Evolutionary conservation across 2,888 invertebrate genomes (phyloP).

Genomic region (Tiliacea citrago): DNA sequence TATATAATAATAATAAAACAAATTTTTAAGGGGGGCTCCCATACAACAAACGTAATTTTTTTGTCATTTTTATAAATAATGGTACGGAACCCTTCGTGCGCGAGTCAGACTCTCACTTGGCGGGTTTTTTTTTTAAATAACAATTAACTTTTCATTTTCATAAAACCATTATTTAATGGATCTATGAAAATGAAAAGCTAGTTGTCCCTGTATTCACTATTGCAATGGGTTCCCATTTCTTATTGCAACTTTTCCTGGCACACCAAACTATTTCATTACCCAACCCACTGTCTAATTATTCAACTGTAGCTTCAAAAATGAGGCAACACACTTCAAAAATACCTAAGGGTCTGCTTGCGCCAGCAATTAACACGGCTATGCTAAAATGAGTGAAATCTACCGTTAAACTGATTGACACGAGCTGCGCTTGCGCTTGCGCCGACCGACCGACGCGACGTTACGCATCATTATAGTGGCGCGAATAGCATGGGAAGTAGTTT

Average conservation of each 20-base stretch:
- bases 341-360: slow-evolving; percentile 63
- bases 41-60: too few species aligned
- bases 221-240: neutral
- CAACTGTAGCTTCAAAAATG: slow-evolving; percentile 32
- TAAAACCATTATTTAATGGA: too few species aligned
- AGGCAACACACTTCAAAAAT: slow-evolving; percentile 48
- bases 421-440: slow-evolving; percentile 47
- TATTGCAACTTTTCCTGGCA: neutral
- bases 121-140: too few species aligned
- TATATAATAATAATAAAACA: too few species aligned
- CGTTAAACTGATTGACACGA: slow-evolving; percentile 72
- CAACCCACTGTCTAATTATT: slow-evolving; percentile 20
- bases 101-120: too few species aligned
- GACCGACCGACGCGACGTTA: slow-evolving; percentile 27
- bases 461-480: slow-evolving; percentile 28
- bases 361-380: slow-evolving; percentile 66
- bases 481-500: slow-evolving; percentile 49
- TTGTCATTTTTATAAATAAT: too few species aligned
- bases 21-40: too few species aligned
- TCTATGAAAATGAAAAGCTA: too few species aligned
- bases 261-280: neutral
- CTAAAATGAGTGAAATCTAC: slow-evolving; percentile 74
- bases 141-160: too few species aligned
- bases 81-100: too few species aligned
- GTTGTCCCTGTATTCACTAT: too few species aligned